Conservation (phyloP, 2,888 invertebrate genomes). For the Caenorhabditis sp. region DNA sequence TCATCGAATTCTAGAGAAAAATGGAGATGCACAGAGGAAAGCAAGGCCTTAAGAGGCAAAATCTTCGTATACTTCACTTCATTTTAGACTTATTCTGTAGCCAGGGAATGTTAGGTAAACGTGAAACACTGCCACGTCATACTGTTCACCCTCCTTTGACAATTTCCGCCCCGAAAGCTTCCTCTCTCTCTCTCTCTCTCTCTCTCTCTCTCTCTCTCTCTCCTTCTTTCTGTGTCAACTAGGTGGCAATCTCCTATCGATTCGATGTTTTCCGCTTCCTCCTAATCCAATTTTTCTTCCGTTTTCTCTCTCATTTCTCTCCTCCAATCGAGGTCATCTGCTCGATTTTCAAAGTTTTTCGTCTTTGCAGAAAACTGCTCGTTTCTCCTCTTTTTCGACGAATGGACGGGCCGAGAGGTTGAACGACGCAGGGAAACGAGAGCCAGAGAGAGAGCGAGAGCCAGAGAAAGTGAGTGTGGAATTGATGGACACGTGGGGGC, state of each 20-base stretch:
- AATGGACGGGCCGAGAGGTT: slow-evolving; percentile 18
- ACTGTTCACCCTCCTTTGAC: background rate
- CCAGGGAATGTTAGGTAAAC: too few relatives aligned
- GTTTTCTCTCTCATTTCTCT: background rate
- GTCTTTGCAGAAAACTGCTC: slow-evolving; percentile 8
- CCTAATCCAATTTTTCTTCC: background rate
- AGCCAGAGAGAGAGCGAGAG: slow-evolving; percentile 11
- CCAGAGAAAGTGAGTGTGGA: slow-evolving; percentile 14
- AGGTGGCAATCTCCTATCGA: too few relatives aligned
- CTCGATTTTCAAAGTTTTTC: slow-evolving; percentile 10
- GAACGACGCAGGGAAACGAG: background rate
- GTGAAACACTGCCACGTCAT: slow-evolving; percentile 1
- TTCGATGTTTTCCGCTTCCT: background rate
- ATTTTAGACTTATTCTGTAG: too few relatives aligned
- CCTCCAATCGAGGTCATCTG: slow-evolving; percentile 1
- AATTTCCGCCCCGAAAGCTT: too few relatives aligned
- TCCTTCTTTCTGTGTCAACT: too few relatives aligned
- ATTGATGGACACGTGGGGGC: slow-evolving; percentile 26
- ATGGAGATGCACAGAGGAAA: too few relatives aligned
- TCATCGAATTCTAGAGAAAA: too few relatives aligned
- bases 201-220: background rate
- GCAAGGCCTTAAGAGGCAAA: too few relatives aligned
- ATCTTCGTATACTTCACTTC: too few relatives aligned
- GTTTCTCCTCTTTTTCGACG: slow-evolving; percentile 2
- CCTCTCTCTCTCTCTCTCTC: background rate